Base-by-base conservation (phyloP, 2,113 vertebrate genomes). In the Ranitomeya variabilis region DNA sequence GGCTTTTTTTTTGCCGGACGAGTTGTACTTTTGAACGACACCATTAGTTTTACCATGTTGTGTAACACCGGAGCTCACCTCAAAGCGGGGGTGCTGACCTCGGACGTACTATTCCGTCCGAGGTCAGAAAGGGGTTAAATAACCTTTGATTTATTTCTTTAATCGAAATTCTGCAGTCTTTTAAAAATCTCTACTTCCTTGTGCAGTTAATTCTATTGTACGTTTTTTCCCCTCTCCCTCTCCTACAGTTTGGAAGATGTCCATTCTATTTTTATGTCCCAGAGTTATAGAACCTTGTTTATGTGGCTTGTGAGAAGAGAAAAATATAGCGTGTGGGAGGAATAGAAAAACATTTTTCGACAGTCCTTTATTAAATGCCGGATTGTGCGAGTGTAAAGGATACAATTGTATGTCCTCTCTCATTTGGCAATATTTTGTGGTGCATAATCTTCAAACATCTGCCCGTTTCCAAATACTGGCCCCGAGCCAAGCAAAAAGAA, bases 241-340 rank as follows among this genome's bases (percentile, higher is more conserved):
- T 76, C 84, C 84, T 76, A 86, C 71, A 73, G 19, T 52, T 87
- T 87, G 78, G 86, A 81, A 59, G 15, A 60, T 71, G 78, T 80
- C 86, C 86, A 59, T 81, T 79, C 78, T 87, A 71, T 59, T 80
- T 87, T 81, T 80, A 57, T 16, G 1, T 37, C 18, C 12, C 52
- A 13, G 7, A 57, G 62, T 54, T 71, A 37, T 69, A 57, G 51
- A 81, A 6, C 69, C 51, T 73, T 87, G 69, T 86, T 86, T 87
- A 80, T 87, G 77, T 80, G 69, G 86, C 52, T 73, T 60, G 71
- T 59, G 15, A 59, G 64, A 73, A 54, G 52, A 79, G 78, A 60
- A 81, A 86, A 81, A 87, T 78, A 69, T 57, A 81, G 51, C 45
- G 86, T 51, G 78, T 87, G 78, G 86, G 86, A 14, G 62, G 79